phyloP scores from a whole-genome alignment of 1,140 invertebrate species.

The Whitmania pigra region DNA sequence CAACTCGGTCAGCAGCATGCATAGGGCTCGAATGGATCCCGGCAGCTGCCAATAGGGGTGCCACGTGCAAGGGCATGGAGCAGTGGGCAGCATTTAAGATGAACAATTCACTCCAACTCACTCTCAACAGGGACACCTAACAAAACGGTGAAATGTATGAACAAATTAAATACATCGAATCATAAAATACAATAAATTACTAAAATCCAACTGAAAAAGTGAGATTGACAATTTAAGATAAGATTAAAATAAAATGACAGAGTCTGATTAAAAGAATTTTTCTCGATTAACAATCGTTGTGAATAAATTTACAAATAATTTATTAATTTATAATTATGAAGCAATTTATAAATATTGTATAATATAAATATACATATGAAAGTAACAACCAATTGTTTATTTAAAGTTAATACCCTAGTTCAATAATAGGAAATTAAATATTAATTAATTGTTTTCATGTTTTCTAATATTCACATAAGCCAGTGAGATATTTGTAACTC shows the following conservation, averaged over 20 bases:
- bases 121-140: constrained; percentile 69
- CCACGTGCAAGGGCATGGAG: constrained; percentile 91
- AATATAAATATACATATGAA: too few species aligned
- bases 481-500: too few species aligned
- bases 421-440: too few species aligned
- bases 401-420: too few species aligned
- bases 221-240: too few species aligned
- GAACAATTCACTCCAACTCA: constrained; percentile 95
- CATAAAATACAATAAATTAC: not conserved
- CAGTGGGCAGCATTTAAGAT: constrained; percentile 88
- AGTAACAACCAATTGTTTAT: not conserved
- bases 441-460: too few species aligned
- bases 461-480: too few species aligned
- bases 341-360: too few species aligned
- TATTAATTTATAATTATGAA: not conserved
- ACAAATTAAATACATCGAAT: constrained; percentile 54
- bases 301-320: not conserved
- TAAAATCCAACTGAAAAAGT: too few species aligned
- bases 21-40: constrained; percentile 82
- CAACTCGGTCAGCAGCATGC: constrained; percentile 79
- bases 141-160: constrained; percentile 33
- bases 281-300: not conserved
- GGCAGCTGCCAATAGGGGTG: constrained; percentile 73
- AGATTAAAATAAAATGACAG: too few species aligned
- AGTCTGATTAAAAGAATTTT: too few species aligned